Base-by-base conservation (phyloP, 1,140 invertebrate genomes). In the Carcinoscorpius rotundicauda region DNA sequence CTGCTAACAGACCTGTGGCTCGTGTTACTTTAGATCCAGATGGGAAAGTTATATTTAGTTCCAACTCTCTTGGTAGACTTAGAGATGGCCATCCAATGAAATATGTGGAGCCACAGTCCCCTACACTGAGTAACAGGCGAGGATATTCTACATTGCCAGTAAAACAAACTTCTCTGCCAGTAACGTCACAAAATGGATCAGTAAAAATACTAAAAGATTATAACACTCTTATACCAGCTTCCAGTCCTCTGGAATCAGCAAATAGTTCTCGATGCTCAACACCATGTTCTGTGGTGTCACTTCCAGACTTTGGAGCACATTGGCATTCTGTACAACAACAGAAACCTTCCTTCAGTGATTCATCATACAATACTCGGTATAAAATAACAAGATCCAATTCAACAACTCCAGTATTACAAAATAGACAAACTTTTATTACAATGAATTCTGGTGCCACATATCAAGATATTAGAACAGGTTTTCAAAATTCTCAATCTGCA, bases 11-110 rank as follows among this genome's bases (percentile, higher is more conserved):
- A 62, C 84, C 84, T 72, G 87, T 88, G 48, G 88, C 88, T 5
- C 82, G 88, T 72, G 90, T 93, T 1, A 90, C 86, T 9, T 76
- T 93, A 51, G 88, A 93, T 76, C 86, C 91, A 3, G 87, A 91
- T 71, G 91, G 91, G 10, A 89, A 89, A 81, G 88, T 93, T 58
- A 86, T 94, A 57, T 94, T 89, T 75, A 87, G 87, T 64, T 93
- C 90, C 2, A 91, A 93, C 71, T 93, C 89, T 74, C 77, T 93
- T 63, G 86, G 85, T 74, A 80, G 88, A 72, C 81, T 86, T 87
- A 68, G 89, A 88, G 75, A 85, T 86, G 56, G 86, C 84, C 72
- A 85, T 87, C 52, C 86, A 85, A 78, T 65, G 66, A 67, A 63
- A 49, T 62, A 66, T 56, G 29, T 49, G 58, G 60, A 64, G 56